These are phyloP conservation scores for Megalops atlanticus DNA, from an alignment of 2,113 vertebrate species.

Conservation along the genomic window DNA sequence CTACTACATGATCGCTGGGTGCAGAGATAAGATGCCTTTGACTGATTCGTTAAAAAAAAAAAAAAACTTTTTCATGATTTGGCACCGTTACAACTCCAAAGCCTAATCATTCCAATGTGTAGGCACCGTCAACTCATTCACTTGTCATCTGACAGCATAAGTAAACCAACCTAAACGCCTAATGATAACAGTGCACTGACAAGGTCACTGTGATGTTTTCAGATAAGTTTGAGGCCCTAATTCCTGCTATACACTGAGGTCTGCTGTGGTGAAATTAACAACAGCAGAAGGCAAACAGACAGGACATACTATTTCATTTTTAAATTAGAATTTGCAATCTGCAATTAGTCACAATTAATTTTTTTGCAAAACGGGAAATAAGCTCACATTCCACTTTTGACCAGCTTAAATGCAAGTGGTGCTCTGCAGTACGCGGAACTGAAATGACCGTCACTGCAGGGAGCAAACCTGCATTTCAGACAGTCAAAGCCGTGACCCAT, in stretches of 20 bases:
- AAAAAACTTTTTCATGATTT: no score
- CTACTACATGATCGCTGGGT: no score
- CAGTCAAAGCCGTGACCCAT: slow-evolving; percentile 31
- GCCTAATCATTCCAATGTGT: background rate
- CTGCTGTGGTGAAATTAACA: background rate
- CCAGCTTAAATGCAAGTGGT: background rate
- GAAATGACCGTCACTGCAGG: slow-evolving; percentile 17
- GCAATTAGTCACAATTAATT: background rate
- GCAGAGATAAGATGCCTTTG: no score
- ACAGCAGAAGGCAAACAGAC: background rate
- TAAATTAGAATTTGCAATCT: background rate
- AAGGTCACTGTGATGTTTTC: background rate
- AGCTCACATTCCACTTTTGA: background rate
- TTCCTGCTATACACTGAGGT: background rate
- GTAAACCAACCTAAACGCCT: background rate
- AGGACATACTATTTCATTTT: background rate
- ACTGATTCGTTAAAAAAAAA: no score
- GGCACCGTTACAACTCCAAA: no score
- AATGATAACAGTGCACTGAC: background rate
- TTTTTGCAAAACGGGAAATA: background rate
- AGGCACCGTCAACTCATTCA: background rate
- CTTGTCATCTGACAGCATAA: background rate
- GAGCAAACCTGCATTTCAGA: slow-evolving; percentile 29
- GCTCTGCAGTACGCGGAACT: background rate
- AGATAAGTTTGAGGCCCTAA: background rate